Percentiles rank a stretch among this genome's conserved stretches.
phyloP scores from a whole-genome alignment of 2,113 vertebrate species.

The Polypterus senegalus region DNA sequence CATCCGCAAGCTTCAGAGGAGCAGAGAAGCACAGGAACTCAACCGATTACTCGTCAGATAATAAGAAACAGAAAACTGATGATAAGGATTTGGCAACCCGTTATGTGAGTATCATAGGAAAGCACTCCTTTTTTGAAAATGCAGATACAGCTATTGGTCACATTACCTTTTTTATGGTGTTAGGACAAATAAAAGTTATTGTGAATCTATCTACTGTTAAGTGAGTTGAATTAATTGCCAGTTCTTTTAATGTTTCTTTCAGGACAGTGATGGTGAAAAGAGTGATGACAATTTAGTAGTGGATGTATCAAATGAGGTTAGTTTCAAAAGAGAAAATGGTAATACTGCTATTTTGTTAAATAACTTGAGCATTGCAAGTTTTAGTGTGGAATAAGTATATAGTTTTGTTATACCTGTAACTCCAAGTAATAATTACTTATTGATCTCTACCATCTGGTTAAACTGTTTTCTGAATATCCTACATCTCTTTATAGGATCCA shows the following conservation, averaged over 20 bases:
- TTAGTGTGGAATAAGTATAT: too few relatives aligned
- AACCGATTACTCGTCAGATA: constrained; percentile 82
- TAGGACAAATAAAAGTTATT: background rate
- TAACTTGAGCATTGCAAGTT: too few relatives aligned
- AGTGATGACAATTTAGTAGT: constrained; percentile 74
- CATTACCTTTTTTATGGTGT: background rate
- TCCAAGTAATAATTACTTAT: too few relatives aligned
- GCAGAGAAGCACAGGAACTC: constrained; percentile 85
- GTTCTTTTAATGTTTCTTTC: constrained; percentile 13
- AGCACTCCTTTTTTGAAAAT: background rate
- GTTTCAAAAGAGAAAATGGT: background rate
- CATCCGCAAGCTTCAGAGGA: constrained; percentile 81
- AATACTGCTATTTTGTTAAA: too few relatives aligned
- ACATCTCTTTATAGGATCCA: constrained; percentile 65
- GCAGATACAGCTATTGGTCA: background rate
- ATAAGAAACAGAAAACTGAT: constrained; percentile 89
- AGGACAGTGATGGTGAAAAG: constrained; percentile 73
- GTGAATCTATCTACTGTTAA: background rate
- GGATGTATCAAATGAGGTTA: constrained; percentile 76
- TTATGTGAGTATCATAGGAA: constrained; percentile 58
- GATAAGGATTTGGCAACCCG: constrained; percentile 80
- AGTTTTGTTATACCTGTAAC: too few relatives aligned
- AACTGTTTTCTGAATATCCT: background rate
- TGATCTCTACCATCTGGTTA: too few relatives aligned
- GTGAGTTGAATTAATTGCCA: background rate